Conservation (phyloP, 2,113 vertebrate species). For the Cariama cristata region DNA sequence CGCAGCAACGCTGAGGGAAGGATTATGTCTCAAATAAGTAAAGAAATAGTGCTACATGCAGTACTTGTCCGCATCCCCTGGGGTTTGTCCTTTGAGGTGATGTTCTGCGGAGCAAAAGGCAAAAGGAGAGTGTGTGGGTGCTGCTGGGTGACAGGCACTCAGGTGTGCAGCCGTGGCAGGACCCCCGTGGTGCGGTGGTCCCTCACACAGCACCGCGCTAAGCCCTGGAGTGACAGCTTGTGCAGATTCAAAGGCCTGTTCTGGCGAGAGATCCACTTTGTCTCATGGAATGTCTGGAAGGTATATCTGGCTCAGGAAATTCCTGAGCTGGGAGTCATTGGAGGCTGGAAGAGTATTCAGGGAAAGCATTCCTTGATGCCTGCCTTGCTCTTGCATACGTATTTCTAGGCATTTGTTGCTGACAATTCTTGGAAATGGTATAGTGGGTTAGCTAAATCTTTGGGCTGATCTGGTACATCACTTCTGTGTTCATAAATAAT, state of each 20-base stretch:
- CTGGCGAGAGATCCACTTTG: background rate
- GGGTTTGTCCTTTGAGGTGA: background rate
- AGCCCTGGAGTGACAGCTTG: background rate
- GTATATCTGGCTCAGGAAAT: background rate
- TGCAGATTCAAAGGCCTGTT: background rate
- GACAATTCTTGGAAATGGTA: background rate
- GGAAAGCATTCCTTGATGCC: background rate
- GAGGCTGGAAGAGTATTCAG: background rate
- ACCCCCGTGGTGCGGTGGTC: no score
- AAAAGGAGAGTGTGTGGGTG: background rate
- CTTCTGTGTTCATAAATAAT: background rate
- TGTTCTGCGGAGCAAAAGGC: background rate
- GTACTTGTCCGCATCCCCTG: background rate
- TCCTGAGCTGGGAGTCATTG: background rate
- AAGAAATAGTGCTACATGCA: background rate
- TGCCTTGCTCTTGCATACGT: background rate
- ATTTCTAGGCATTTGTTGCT: background rate
- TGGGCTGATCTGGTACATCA: background rate
- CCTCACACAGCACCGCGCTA: accelerated
- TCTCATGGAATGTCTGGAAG: background rate
- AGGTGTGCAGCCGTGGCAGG: background rate
- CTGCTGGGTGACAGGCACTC: background rate
- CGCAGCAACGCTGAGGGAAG: background rate
- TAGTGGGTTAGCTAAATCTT: background rate
- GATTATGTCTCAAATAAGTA: background rate